Percentiles rank a stretch among this genome's conserved stretches.
Conservation (phyloP, 2,888 invertebrate genomes). For the Phortica okadai region DNA sequence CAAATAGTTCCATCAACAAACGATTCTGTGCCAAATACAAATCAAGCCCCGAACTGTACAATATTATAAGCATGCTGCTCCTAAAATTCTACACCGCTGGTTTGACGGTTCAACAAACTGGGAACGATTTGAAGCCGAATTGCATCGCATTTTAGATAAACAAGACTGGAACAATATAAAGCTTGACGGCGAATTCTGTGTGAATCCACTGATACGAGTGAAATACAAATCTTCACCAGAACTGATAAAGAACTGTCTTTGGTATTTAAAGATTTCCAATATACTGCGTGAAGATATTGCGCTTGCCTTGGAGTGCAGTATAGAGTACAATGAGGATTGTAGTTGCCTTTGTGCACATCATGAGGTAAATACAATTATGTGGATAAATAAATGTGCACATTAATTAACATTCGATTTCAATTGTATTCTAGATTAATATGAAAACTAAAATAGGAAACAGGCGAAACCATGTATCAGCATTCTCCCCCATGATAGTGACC, state of each 20-base stretch:
- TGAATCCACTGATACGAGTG: not conserved
- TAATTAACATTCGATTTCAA: not conserved
- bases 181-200: not conserved
- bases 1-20: not conserved
- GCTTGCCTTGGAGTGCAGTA: not conserved
- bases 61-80: not conserved
- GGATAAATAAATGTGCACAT: not conserved
- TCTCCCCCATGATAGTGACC: too few species aligned
- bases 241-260: not conserved
- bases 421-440: not conserved
- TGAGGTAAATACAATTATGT: not conserved
- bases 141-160: not conserved
- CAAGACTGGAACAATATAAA: not conserved
- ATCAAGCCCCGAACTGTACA: not conserved
- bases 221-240: not conserved
- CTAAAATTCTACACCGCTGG: not conserved
- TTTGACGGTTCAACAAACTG: not conserved
- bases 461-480: too few species aligned
- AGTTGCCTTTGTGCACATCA: not conserved
- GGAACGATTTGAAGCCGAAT: conserved; percentile 12
- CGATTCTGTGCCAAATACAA: not conserved
- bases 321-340: conserved; percentile 1
- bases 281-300: not conserved
- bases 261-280: not conserved
- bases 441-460: too few species aligned